A percentile compares a stretch with the other conserved stretches of the same genome.
phyloP scores from a whole-genome alignment of 2,797 vertebrate genomes.

The Pseudochromis fuscus region DNA sequence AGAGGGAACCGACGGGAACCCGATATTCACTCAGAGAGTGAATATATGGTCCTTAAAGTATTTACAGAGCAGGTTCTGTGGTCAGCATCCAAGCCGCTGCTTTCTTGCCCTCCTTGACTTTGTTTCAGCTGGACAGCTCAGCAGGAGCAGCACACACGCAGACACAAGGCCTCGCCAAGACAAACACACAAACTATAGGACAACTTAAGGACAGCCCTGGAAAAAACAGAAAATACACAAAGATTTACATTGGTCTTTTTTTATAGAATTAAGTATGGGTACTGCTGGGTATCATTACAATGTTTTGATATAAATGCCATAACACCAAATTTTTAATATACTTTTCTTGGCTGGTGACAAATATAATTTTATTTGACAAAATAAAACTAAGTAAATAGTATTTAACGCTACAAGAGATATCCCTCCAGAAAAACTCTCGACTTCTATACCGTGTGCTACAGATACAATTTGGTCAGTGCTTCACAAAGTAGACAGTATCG shows the following conservation, averaged over 20 bases:
- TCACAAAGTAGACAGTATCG: conserved; percentile 23
- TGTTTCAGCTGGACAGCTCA: conserved; percentile 66
- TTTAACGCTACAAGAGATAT: not conserved
- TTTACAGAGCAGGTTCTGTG: conserved; percentile 65
- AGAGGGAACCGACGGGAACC: conserved; percentile 58
- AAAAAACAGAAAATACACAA: conserved; percentile 26
- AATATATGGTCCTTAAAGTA: conserved; percentile 71
- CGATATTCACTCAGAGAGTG: conserved; percentile 72
- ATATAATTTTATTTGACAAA: not conserved
- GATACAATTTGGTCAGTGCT: conserved; percentile 18
- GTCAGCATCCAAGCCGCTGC: conserved; percentile 62
- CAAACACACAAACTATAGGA: conserved; percentile 56
- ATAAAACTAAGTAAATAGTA: conserved; percentile 31
- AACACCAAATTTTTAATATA: conserved; percentile 1
- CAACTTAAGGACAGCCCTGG: conserved; percentile 29
- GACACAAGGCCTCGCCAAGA: conserved; percentile 53
- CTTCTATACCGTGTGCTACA: not conserved
- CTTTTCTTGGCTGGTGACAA: conserved; percentile 8
- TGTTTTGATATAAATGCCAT: conserved; percentile 7
- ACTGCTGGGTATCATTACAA: not conserved
- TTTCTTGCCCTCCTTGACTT: conserved; percentile 54
- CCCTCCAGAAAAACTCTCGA: not conserved
- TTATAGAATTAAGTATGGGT: conserved; percentile 17
- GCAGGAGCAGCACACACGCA: conserved; percentile 55
- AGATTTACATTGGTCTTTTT: conserved; percentile 30